These are phyloP conservation scores for Euphydryas editha DNA, from an alignment of 2,888 invertebrate species.

Conservation along the genomic window DNA sequence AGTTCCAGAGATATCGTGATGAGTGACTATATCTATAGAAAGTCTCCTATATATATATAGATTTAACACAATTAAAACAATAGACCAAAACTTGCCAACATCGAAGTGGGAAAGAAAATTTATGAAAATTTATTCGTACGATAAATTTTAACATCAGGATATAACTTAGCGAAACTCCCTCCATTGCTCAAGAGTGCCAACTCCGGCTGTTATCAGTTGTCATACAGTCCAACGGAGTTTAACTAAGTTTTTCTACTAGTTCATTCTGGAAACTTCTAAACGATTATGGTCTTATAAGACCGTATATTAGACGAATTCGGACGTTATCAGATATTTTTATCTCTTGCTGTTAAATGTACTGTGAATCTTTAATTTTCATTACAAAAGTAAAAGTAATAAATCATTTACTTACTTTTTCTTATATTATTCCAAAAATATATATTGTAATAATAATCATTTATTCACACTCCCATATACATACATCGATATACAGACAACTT, in stretches of 20 bases:
- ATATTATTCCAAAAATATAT: no score
- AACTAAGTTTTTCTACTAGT: conserved; percentile 63
- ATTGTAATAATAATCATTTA: no score
- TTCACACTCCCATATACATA: no score
- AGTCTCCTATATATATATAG: no score
- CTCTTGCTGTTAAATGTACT: conserved; percentile 20
- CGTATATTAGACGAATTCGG: conserved; percentile 42
- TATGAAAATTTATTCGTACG: conserved; percentile 17
- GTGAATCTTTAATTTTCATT: conserved; percentile 12
- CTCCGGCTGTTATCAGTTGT: conserved; percentile 70
- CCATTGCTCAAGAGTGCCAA: conserved; percentile 57
- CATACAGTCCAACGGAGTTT: conserved; percentile 71
- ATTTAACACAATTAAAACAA: not conserved
- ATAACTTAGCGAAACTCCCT: conserved; percentile 50
- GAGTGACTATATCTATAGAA: no score
- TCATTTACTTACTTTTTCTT: no score
- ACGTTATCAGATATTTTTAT: conserved; percentile 33
- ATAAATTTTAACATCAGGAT: conserved; percentile 36
- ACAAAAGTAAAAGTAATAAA: conserved; percentile 7
- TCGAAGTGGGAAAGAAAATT: not conserved
- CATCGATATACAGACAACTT: no score
- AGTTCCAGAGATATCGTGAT: no score
- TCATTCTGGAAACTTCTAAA: conserved; percentile 46
- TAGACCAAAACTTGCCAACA: conserved; percentile 55
- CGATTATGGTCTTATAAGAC: conserved; percentile 42